These are phyloP conservation scores for Drosophila pseudoananassae DNA, from an alignment of 1,140 invertebrate species.

Conservation along the genomic window DNA sequence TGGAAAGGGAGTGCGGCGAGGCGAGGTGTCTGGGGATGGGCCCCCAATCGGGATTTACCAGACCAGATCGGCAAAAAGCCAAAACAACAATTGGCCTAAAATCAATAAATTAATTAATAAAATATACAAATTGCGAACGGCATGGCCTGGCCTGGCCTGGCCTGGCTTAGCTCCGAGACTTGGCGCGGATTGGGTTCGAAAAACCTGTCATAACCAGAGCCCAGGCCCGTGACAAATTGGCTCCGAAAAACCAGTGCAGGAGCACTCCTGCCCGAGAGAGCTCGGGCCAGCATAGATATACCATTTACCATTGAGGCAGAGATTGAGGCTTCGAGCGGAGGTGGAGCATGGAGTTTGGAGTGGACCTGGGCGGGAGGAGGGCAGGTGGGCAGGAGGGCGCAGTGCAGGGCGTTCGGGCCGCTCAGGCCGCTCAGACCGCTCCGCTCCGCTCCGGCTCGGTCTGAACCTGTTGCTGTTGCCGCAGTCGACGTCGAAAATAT, in stretches of 20 bases:
- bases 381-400: background rate
- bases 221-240: constrained; percentile 60
- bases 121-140: constrained; percentile 53
- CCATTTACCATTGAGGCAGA: constrained; percentile 4
- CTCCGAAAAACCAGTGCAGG: constrained; percentile 57
- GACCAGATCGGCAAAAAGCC: constrained; percentile 29
- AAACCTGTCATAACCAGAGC: constrained; percentile 72
- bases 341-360: background rate
- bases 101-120: constrained; percentile 67
- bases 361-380: background rate
- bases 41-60: constrained; percentile 56
- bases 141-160: constrained; percentile 29
- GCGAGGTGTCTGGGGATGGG: constrained; percentile 7
- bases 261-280: constrained; percentile 46
- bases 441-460: constrained; percentile 16
- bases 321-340: constrained; percentile 1
- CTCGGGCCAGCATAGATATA: constrained; percentile 44
- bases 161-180: constrained; percentile 2
- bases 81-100: constrained; percentile 52
- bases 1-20: background rate
- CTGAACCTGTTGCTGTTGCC: constrained; percentile 59
- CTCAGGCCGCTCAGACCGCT: constrained; percentile 25
- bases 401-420: constrained; percentile 25
- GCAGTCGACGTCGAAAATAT: constrained; percentile 45
- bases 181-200: constrained; percentile 45